Evolutionary conservation across 2,888 invertebrate genomes (phyloP).

Genomic region (Chelonus formosanus): DNA sequence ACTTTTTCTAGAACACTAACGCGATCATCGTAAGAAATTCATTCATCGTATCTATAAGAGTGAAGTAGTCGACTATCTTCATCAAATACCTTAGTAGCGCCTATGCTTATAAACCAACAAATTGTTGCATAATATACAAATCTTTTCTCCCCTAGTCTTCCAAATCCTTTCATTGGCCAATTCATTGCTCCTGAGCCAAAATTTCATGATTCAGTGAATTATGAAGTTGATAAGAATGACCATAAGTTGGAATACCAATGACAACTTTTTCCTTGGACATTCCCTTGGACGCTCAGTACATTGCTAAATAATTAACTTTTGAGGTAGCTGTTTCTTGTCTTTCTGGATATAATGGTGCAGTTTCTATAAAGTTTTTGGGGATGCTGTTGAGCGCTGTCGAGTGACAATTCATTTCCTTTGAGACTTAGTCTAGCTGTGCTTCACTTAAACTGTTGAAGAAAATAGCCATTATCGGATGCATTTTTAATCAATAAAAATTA

Average conservation of each 20-base stretch:
- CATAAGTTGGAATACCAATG: slow-evolving; percentile 88
- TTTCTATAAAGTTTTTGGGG: too few relatives aligned
- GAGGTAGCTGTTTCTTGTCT: slow-evolving; percentile 73
- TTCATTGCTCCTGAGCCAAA: slow-evolving; percentile 78
- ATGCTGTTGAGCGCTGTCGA: too few relatives aligned
- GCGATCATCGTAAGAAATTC: slow-evolving; percentile 85
- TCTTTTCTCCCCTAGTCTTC: slow-evolving; percentile 73
- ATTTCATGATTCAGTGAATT: slow-evolving; percentile 75
- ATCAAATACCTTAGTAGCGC: slow-evolving; percentile 72
- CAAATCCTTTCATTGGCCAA: slow-evolving; percentile 78
- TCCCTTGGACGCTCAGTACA: slow-evolving; percentile 80
- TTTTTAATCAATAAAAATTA: too few relatives aligned
- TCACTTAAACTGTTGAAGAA: too few relatives aligned
- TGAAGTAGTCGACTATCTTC: slow-evolving; percentile 80
- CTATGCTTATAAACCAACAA: slow-evolving; percentile 72
- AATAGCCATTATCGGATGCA: too few relatives aligned
- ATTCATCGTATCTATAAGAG: slow-evolving; percentile 74
- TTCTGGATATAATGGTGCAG: slow-evolving; percentile 73
- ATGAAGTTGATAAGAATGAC: slow-evolving; percentile 73
- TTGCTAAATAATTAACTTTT: slow-evolving; percentile 83
- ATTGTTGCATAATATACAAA: slow-evolving; percentile 77
- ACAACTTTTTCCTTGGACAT: slow-evolving; percentile 81
- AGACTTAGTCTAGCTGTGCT: too few relatives aligned
- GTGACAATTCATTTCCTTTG: too few relatives aligned
- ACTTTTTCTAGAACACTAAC: slow-evolving; percentile 77